Conservation (phyloP, 2,888 invertebrate genomes). For the Lycophotia porphyrea region DNA sequence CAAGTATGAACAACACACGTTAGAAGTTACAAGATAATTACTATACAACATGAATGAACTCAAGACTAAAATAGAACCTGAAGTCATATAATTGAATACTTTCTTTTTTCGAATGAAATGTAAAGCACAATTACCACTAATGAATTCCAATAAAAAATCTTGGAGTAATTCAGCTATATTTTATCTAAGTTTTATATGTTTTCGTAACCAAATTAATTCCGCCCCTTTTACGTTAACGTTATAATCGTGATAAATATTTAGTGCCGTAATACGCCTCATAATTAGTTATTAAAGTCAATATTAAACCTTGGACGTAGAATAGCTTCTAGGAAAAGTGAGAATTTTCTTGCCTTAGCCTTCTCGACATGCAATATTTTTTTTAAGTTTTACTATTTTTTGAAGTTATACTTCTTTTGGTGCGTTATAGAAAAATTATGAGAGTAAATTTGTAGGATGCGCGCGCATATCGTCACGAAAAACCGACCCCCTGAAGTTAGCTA, state of each 20-base stretch:
- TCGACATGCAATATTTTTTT: too few species aligned
- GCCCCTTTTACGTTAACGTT: constrained; percentile 39
- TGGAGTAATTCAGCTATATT: constrained; percentile 21
- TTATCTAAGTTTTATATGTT: constrained; percentile 44
- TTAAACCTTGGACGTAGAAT: constrained; percentile 16
- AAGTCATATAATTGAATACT: background rate
- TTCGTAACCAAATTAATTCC: constrained; percentile 34
- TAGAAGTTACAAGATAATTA: background rate
- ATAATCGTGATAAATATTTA: constrained; percentile 57
- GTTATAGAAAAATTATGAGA: too few species aligned
- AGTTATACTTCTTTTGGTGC: too few species aligned
- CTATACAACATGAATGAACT: background rate
- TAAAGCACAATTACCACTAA: constrained; percentile 28
- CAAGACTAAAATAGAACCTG: background rate
- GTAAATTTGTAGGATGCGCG: too few species aligned
- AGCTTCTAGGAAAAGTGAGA: constrained; percentile 19
- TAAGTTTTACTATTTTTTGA: too few species aligned
- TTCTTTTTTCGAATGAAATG: background rate
- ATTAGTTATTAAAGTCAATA: constrained; percentile 57
- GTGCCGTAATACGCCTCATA: constrained; percentile 44
- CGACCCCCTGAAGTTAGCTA: too few species aligned
- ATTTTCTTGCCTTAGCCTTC: background rate
- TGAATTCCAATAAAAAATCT: constrained; percentile 23
- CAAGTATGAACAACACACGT: background rate
- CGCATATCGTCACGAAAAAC: too few species aligned